Evolutionary conservation across 1,140 invertebrate genomes (phyloP).

Genomic region (Nomia melanderi): DNA sequence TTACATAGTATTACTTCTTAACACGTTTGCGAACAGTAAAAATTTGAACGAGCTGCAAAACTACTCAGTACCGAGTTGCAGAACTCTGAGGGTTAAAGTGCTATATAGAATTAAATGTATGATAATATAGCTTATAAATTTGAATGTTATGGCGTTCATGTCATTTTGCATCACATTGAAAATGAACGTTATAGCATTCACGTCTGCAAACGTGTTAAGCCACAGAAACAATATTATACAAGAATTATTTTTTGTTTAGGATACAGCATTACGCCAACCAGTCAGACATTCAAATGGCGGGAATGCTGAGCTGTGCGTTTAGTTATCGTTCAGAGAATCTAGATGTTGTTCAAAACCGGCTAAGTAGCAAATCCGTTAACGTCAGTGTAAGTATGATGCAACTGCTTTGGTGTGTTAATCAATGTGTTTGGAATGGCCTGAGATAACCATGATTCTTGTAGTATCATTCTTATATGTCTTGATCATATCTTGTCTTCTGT

Average conservation of each 20-base stretch:
- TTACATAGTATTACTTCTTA: conserved; percentile 17
- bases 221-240: neutral
- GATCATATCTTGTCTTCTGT: conserved; percentile 52
- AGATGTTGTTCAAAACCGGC: conserved; percentile 70
- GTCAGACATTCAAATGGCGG: conserved; percentile 95
- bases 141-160: no score
- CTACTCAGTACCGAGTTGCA: no score
- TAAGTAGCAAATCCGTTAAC: conserved; percentile 79
- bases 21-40: no score
- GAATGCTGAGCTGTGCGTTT: conserved; percentile 94
- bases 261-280: conserved; percentile 89
- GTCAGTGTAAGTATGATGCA: conserved; percentile 79
- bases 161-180: no score
- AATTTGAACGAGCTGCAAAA: no score
- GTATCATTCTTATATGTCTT: conserved; percentile 18
- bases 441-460: conserved; percentile 10
- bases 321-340: conserved; percentile 80
- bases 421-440: conserved; percentile 24
- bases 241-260: conserved; percentile 76
- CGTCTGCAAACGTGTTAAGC: no score
- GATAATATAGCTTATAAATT: no score
- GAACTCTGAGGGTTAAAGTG: no score
- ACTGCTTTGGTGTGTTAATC: conserved; percentile 9
- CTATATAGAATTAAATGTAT: no score
- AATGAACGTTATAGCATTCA: no score